These are phyloP conservation scores for Salpingus planirostris DNA, from an alignment of 2,888 invertebrate species.

Conservation along the genomic window DNA sequence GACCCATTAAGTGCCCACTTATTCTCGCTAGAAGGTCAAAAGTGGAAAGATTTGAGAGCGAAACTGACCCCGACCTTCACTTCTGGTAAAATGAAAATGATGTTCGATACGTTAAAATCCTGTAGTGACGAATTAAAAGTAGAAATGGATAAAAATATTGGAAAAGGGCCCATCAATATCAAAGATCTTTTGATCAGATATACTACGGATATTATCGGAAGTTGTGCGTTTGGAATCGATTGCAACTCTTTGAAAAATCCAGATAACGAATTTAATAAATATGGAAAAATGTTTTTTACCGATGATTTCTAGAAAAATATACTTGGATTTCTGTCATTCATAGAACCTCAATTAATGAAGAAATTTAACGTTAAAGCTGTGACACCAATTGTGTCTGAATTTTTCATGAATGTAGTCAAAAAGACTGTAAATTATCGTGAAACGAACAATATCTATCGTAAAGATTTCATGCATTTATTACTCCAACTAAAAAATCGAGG, in stretches of 20 bases:
- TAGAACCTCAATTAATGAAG: not conserved
- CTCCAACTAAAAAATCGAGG: not conserved
- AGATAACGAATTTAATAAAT: not conserved
- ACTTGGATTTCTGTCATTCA: not conserved
- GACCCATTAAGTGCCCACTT: not conserved
- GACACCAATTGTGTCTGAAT: not conserved
- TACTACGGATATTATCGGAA: not conserved
- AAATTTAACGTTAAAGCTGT: no score
- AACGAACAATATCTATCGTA: not conserved
- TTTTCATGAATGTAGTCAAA: constrained; percentile 1
- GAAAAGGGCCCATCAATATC: not conserved
- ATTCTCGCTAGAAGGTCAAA: not conserved
- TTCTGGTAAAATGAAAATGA: constrained; percentile 1
- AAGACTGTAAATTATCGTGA: not conserved
- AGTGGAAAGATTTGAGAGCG: not conserved
- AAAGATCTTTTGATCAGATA: not conserved
- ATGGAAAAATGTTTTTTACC: not conserved
- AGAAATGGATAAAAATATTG: not conserved
- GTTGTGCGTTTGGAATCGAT: not conserved
- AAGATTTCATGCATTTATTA: constrained; percentile 1
- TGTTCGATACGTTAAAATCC: not conserved
- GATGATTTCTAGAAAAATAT: not conserved
- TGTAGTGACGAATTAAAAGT: not conserved
- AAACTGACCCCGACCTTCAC: constrained; percentile 1
- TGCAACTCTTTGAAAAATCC: not conserved